Percentiles rank a stretch among this genome's conserved stretches.
Conservation (phyloP, 2,888 invertebrate species). For the Volucella zonaria region DNA sequence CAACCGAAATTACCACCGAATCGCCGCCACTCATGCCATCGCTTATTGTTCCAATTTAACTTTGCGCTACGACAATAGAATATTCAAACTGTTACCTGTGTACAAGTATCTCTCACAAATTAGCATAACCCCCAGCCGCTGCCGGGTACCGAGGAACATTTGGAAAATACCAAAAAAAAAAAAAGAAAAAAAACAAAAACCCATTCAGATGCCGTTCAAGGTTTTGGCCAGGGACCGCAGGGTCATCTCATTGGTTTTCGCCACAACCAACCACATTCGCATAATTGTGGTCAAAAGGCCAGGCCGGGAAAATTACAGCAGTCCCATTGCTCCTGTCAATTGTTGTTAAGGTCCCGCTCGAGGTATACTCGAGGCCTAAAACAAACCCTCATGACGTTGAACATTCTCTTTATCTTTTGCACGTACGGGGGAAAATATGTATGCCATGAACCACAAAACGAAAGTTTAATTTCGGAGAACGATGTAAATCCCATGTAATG, state of each 20-base stretch:
- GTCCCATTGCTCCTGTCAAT: slow-evolving; percentile 35
- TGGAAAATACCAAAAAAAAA: slow-evolving; percentile 46
- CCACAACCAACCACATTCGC: slow-evolving; percentile 54
- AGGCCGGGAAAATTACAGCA: slow-evolving; percentile 14
- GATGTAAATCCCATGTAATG: slow-evolving; percentile 43
- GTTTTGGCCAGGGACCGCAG: slow-evolving; percentile 43
- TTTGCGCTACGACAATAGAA: slow-evolving; percentile 54
- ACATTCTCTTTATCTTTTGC: slow-evolving; percentile 44
- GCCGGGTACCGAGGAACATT: slow-evolving; percentile 26
- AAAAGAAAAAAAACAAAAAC: too few relatives aligned
- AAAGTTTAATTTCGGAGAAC: slow-evolving; percentile 32
- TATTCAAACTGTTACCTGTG: slow-evolving; percentile 59
- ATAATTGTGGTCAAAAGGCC: slow-evolving; percentile 64
- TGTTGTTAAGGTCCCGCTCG: slow-evolving; percentile 24
- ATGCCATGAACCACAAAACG: slow-evolving; percentile 10
- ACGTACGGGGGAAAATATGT: slow-evolving; percentile 9
- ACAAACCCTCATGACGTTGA: slow-evolving; percentile 24
- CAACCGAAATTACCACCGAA: slow-evolving; percentile 39
- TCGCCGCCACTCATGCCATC: slow-evolving; percentile 23
- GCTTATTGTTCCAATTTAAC: slow-evolving; percentile 67
- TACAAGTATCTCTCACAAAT: slow-evolving; percentile 44
- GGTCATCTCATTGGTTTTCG: slow-evolving; percentile 60
- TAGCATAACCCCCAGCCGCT: slow-evolving; percentile 34
- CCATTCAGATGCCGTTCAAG: slow-evolving; percentile 27
- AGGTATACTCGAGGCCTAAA: slow-evolving; percentile 16